Conservation (phyloP, 2,797 vertebrate genomes). For the Xerus rutilus region DNA sequence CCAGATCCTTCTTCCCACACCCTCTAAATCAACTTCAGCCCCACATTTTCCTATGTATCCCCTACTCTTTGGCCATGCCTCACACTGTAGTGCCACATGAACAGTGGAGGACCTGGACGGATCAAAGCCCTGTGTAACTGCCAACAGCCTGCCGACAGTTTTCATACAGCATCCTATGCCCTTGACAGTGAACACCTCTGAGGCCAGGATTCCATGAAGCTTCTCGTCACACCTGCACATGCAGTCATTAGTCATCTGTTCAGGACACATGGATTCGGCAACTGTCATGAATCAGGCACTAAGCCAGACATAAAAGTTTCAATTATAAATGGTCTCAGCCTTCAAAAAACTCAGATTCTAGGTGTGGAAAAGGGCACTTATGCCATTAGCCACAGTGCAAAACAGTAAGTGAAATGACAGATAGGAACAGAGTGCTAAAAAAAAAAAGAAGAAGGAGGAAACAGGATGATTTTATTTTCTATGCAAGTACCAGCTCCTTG, state of each 20-base stretch:
- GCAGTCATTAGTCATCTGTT: background rate
- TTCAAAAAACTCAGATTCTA: constrained; percentile 50
- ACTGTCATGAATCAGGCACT: background rate
- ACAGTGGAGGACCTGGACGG: background rate
- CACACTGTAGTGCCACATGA: background rate
- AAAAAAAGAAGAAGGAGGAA: background rate
- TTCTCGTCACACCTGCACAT: background rate
- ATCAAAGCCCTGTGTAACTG: background rate
- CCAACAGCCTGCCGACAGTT: background rate
- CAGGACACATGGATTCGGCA: background rate
- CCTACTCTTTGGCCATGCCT: background rate
- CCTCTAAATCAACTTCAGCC: background rate
- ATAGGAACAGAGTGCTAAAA: background rate
- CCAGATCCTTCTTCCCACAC: background rate
- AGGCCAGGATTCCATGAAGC: background rate
- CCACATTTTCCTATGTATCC: background rate
- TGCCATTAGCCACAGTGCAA: background rate
- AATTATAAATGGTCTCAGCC: constrained; percentile 11
- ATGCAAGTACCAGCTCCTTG: background rate
- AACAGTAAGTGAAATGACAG: background rate
- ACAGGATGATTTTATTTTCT: background rate
- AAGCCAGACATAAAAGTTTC: constrained; percentile 30
- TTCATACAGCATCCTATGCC: background rate
- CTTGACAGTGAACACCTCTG: background rate
- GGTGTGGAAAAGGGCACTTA: background rate